Base-by-base conservation (phyloP, 1,140 invertebrate genomes). In the Anthonomus grandis region DNA sequence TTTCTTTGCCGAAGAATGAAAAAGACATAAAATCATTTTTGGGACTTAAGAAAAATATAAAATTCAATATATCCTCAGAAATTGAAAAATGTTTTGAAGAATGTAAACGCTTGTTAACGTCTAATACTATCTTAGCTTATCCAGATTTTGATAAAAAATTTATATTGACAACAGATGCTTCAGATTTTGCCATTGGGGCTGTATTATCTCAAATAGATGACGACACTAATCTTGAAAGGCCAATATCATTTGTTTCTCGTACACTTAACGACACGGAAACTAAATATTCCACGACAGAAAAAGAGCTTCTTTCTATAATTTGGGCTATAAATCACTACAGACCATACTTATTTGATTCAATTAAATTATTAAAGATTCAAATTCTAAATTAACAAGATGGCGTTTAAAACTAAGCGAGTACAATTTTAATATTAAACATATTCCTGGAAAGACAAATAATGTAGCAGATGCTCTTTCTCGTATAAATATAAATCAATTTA, bases 101-200 rank as follows among this genome's bases (percentile, higher is more conserved):
- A 48, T 25, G 24, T 34, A 19, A 31, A 25, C 9, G 13, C 27
- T 34, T 48, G 17, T 34, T 31, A 15, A 23, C 12, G n/a, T n/a
- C 27, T n/a, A 6, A 31, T 31, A 31, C 6, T n/a, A 31, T 31
- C n/a, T n/a, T 31, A 8, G 19, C 19, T n/a, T 48, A 48, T 18
- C 46, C 46, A 4, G 46, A 48, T 31, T 31, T 48, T 17, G 12
- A 25, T 4, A 48, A 48, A 34, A 23, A 36, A 48, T 48, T 48
- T 48, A 13, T 48, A 31, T 31, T 31, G 27, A 31, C 27, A n/a
- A 31, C 27, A n/a, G 27, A 31, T 31, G 27, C 27, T 8, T 8
- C 22, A 13, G 19, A 48, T 22, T 42, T 39, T 12, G 36, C 49
- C 10, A 8, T 51, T 22, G 31, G 49, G 10, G 49, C 49, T 8